phyloP scores from a whole-genome alignment of 2,797 vertebrate genomes.

The Enteromius paludinosus region DNA sequence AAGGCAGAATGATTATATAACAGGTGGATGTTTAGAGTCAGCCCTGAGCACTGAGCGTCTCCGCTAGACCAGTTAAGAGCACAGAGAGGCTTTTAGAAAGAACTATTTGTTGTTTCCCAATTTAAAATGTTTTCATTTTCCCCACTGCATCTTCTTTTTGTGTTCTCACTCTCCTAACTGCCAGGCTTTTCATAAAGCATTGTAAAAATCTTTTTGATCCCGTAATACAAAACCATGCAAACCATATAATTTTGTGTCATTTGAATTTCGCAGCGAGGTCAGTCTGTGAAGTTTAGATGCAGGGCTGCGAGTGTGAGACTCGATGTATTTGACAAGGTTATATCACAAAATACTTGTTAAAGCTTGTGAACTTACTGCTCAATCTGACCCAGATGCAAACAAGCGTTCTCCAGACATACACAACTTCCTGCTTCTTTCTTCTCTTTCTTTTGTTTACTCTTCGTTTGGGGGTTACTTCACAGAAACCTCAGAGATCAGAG shows the following conservation, averaged over 20 bases:
- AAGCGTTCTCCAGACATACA: neutral
- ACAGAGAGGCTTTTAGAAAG: neutral
- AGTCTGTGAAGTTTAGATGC: constrained; percentile 2
- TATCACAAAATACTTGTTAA: neutral
- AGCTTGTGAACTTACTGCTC: neutral
- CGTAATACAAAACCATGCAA: neutral
- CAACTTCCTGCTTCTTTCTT: constrained; percentile 29
- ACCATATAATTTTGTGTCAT: neutral
- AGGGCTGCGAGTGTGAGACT: neutral
- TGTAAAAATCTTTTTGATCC: neutral
- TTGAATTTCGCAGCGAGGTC: neutral
- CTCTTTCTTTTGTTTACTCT: constrained; percentile 34
- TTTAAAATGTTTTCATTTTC: neutral
- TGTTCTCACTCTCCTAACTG: neutral
- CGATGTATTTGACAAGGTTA: neutral
- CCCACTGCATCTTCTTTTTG: neutral
- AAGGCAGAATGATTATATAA: constrained; percentile 48
- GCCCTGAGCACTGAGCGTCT: neutral
- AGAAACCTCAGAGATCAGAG: constrained; percentile 54
- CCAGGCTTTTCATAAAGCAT: neutral
- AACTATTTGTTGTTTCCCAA: neutral
- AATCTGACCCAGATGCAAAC: neutral
- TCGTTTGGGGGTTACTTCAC: constrained; percentile 47
- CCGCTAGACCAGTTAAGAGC: constrained; percentile 1
- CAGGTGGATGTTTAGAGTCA: constrained; percentile 34